Base-by-base conservation (phyloP, 2,797 vertebrate genomes). In the Amphiprion clarkii region DNA sequence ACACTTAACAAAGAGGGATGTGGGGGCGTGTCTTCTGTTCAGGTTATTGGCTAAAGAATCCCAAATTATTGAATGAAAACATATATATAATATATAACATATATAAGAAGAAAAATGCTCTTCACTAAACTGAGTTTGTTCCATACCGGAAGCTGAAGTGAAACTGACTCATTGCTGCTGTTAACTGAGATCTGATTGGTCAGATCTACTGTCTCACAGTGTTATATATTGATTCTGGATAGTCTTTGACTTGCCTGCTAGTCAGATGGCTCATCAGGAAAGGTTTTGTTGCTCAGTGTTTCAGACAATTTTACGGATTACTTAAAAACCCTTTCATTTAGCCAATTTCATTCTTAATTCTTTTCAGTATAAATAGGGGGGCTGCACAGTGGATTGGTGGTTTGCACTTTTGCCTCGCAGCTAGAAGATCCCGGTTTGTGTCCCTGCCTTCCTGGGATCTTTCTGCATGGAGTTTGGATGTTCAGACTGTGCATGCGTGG, bases 1-100 rank as follows among this genome's bases (percentile, higher is more conserved):
- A 33, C n/a, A 42, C 81, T 59, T 40, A 56, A 69, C 57, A 71
- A 61, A 48, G 53, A 58, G 23, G 39, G 44, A 44, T 2, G 1
- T 11, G 25, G 39, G 39, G 40, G 19, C 60, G 21, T 53, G 63
- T 31, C 42, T 46, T 29, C 48, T 42, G 44, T 36, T 55, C n/a
- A 57, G 51, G 54, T 54, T 60, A 27, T 27, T 29, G 52, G 42
- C 6, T n/a, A 62, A 21, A 58, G 51, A 27, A 65, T 56, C 56
- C 66, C 48, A 9, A 67, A 36, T 42, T 57, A 59, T 48, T 63
- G 21, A 33, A 33, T 44, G 29, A 27, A 52, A 6, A 76, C 53
- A 70, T 21, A 19, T 27, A 58, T 23, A 23, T 23, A 23, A 23
- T 23, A 23, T 0, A 29, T 17, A 48, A 42, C 16, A 42, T 16